Evolutionary conservation across 2,888 invertebrate genomes (phyloP).

Genomic region (Perizoma flavofasciatum): DNA sequence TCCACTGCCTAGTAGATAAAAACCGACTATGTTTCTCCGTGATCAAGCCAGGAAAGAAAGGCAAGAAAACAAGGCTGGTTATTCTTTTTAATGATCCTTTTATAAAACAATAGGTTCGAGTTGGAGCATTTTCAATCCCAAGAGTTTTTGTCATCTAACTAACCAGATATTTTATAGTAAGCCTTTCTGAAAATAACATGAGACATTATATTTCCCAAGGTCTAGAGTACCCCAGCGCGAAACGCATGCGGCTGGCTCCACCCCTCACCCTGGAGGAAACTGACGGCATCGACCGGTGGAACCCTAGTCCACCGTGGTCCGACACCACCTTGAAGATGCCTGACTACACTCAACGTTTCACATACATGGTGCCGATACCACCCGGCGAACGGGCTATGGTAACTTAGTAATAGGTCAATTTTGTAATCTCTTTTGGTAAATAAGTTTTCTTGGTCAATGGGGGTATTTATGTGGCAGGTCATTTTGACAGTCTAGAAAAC

Average conservation of each 20-base stretch:
- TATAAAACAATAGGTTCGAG: no score
- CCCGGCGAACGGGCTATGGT: constrained; percentile 83
- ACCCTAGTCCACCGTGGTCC: constrained; percentile 94
- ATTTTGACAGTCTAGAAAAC: no score
- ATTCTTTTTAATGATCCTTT: no score
- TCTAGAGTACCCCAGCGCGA: constrained; percentile 70
- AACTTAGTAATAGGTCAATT: constrained; percentile 9
- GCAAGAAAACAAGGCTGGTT: no score
- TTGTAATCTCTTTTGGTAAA: neutral
- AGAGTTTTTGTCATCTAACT: no score
- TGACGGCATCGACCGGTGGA: constrained; percentile 93
- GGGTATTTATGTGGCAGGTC: no score
- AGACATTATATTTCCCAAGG: constrained; percentile 44
- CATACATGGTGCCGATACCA: constrained; percentile 88
- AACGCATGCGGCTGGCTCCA: constrained; percentile 67
- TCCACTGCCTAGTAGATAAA: no score
- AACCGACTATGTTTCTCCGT: no score
- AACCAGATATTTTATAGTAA: no score
- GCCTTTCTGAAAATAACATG: constrained; percentile 3
- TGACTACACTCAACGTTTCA: constrained; percentile 90
- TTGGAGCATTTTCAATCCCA: no score
- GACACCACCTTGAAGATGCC: constrained; percentile 92
- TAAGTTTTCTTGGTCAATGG: no score
- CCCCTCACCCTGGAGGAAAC: constrained; percentile 59
- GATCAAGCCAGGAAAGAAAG: no score